Evolutionary conservation across 2,797 vertebrate genomes (phyloP).

Genomic region (Myotis pilosus): DNA sequence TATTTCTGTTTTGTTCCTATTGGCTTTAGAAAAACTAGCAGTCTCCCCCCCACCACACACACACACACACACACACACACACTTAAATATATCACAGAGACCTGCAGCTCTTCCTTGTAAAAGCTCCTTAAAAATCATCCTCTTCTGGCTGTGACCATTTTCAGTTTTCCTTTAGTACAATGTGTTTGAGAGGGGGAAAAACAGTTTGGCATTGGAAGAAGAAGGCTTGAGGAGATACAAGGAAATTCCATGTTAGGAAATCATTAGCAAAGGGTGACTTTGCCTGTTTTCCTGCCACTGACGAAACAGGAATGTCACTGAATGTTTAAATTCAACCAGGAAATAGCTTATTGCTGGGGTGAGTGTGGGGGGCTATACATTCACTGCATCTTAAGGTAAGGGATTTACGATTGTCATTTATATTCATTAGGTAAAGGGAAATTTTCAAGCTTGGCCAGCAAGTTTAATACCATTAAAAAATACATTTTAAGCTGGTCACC

Average conservation of each 20-base stretch:
- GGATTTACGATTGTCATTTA: conserved; percentile 52
- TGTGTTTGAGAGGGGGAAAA: conserved; percentile 57
- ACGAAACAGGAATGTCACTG: conserved; percentile 86
- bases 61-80: no score
- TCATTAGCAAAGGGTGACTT: conserved; percentile 85
- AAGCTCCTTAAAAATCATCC: conserved; percentile 41
- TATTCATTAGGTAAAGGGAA: conserved; percentile 33
- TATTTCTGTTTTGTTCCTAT: background rate
- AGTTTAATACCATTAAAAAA: background rate
- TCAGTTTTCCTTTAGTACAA: conserved; percentile 71
- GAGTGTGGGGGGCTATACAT: conserved; percentile 74
- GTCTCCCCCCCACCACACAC: background rate
- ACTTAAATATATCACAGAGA: conserved; percentile 44
- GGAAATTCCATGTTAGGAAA: conserved; percentile 89
- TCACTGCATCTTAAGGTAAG: conserved; percentile 63
- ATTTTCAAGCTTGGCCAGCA: background rate
- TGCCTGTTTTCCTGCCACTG: conserved; percentile 88
- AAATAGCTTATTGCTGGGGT: conserved; percentile 86
- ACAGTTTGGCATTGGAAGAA: conserved; percentile 74
- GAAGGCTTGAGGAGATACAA: conserved; percentile 71
- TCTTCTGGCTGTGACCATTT: conserved; percentile 75
- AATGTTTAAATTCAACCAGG: conserved; percentile 87
- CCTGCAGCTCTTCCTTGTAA: conserved; percentile 43
- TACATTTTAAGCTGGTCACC: background rate
- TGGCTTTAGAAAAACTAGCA: conserved; percentile 11